Base-by-base conservation (phyloP, 2,113 vertebrate species). In the Pterocles orientalis region DNA sequence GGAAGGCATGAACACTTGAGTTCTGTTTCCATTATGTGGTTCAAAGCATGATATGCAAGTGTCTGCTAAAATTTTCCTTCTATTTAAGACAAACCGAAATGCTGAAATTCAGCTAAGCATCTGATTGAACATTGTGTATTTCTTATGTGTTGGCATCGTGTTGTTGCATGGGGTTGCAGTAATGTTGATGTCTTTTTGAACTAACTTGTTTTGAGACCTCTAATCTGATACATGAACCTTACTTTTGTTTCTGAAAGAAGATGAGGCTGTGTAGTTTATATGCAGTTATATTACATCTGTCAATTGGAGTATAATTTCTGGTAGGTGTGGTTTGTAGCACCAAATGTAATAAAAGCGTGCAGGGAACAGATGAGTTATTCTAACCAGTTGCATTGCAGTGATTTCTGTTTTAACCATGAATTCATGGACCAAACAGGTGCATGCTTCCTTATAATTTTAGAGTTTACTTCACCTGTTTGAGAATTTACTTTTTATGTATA, bases 131-230 rank as follows among this genome's bases (percentile, higher is more conserved):
- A 36, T 15, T 86, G 11, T 61, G 14, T 56, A 12, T 86, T 72
- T 76, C 6, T 65, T 84, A 33, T 1, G 3, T 51, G 14, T 70
- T 2, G 2, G 6, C 20, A 17, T 76, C 5, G 0, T 33, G 12
- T 57, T 61, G 17, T 0, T 86, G 51, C 16, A 10, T n/a, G 54
- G 21, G 6, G 12, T 61, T 88, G 58, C 50, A 57, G 1, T 43
- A 28, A 45, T 51, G 28, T 47, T 77, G 29, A 53, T 72, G 18
- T 65, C n/a, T 26, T 71, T 15, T 25, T 62, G 61, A 80, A 18
- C 29, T 82, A 6, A 58, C 48, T 36, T 93, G 53, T 81, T 95
- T 51, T 77, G 50, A 65, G 71, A 54, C 34, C 12, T 88, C 31
- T 70, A 1, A 82, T 73, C 43, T 68, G 33, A 31, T 60, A 21